A percentile compares a stretch with the other conserved stretches of the same genome.
These are phyloP conservation scores for Malachius bipustulatus DNA, from an alignment of 2,888 invertebrate species.

Conservation along the genomic window DNA sequence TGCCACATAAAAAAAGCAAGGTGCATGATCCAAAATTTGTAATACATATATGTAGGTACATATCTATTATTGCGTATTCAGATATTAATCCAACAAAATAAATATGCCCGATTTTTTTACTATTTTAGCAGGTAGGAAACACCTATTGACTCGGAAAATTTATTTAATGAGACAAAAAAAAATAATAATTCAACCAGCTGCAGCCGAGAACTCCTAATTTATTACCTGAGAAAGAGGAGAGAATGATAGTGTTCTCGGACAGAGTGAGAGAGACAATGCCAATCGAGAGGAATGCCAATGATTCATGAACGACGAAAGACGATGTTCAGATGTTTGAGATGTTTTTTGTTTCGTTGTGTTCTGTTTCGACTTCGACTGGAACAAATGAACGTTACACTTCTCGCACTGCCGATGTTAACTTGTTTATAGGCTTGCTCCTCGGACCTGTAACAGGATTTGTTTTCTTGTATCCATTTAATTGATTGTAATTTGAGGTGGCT, in stretches of 20 bases:
- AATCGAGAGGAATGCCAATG: constrained; percentile 33
- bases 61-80: too few species aligned
- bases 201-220: constrained; percentile 36
- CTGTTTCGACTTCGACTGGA: constrained; percentile 35
- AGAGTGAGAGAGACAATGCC: constrained; percentile 19
- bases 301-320: constrained; percentile 38
- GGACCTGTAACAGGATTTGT: constrained; percentile 17
- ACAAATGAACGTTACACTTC: constrained; percentile 37
- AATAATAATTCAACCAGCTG: constrained; percentile 35
- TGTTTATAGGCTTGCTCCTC: constrained; percentile 28
- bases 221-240: constrained; percentile 23
- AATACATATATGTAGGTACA: too few species aligned
- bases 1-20: too few species aligned
- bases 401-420: constrained; percentile 31
- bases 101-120: constrained; percentile 31
- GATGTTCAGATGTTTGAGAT: constrained; percentile 36
- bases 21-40: too few species aligned
- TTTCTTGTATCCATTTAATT: constrained; percentile 18
- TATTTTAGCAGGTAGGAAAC: constrained; percentile 30
- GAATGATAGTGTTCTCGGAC: constrained; percentile 8
- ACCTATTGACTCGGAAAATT: constrained; percentile 36
- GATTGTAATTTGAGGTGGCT: constrained; percentile 18
- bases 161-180: constrained; percentile 38
- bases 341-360: constrained; percentile 31
- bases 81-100: too few species aligned